Evolutionary conservation across 2,888 invertebrate species (phyloP).

Genomic region (Sussaba pulchella): DNA sequence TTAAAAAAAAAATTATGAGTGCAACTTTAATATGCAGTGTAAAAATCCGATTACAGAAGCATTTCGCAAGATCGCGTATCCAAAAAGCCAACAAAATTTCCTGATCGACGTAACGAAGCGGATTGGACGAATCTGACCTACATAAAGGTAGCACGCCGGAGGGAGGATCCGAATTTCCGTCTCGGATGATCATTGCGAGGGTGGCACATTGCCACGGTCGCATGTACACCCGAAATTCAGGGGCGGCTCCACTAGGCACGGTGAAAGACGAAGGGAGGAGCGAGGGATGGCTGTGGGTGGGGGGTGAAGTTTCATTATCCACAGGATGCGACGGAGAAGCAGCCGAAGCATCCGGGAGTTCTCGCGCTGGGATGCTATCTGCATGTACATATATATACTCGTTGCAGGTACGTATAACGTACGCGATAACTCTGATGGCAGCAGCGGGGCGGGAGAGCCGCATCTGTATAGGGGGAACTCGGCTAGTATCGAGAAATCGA

Average conservation of each 20-base stretch:
- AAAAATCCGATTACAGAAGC: no score
- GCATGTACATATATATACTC: conserved; percentile 16
- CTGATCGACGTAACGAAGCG: no score
- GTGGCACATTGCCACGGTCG: conserved; percentile 35
- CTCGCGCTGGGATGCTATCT: conserved; percentile 18
- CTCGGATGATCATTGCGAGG: conserved; percentile 19
- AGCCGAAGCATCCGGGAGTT: conserved; percentile 31
- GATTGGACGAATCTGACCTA: not conserved
- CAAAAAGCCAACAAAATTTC: no score
- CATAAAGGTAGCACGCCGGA: not conserved
- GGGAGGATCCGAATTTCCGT: not conserved
- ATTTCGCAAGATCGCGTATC: no score
- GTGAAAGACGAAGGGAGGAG: not conserved
- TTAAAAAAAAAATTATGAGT: no score
- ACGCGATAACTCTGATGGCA: conserved; percentile 39
- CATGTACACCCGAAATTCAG: conserved; percentile 38
- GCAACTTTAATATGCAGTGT: no score
- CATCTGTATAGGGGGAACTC: conserved; percentile 28
- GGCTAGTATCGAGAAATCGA: conserved; percentile 63
- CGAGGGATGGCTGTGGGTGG: conserved; percentile 1
- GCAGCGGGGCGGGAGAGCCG: conserved; percentile 9
- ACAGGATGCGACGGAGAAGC: conserved; percentile 50
- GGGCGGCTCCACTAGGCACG: conserved; percentile 10
- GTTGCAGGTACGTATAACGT: conserved; percentile 41
- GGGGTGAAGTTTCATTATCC: conserved; percentile 64